Conservation (phyloP, 2,888 invertebrate species). For the Pardosa pseudoannulata region DNA sequence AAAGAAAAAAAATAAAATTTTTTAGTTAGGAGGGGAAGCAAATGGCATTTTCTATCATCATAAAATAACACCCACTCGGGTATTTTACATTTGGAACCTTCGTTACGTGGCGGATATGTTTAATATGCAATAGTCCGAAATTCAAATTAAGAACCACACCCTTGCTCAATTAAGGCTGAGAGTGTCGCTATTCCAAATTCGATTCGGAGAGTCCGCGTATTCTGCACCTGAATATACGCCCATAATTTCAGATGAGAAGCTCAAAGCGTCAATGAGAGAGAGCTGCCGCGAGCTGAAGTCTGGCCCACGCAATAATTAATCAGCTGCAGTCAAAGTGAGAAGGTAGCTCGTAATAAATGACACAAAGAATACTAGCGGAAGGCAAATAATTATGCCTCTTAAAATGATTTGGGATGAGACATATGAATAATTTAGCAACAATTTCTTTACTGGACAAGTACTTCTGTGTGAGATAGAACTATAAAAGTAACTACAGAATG, state of each 20-base stretch:
- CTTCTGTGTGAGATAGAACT: no score
- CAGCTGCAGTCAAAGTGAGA: background rate
- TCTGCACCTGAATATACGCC: conserved; percentile 5
- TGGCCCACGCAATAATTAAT: conserved; percentile 23
- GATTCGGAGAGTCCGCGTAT: background rate
- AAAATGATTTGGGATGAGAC: background rate
- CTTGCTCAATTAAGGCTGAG: conserved; percentile 2
- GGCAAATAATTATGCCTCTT: background rate
- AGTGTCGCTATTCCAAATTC: background rate
- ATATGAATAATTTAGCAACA: no score
- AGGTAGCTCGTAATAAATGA: background rate
- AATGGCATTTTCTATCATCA: background rate
- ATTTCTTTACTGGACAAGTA: no score
- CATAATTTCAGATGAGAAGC: background rate
- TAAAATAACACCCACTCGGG: background rate
- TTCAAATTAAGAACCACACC: conserved; percentile 9
- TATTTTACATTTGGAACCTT: background rate
- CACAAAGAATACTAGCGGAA: background rate
- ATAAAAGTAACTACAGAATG: no score
- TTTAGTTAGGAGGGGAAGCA: background rate
- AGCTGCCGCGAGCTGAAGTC: background rate
- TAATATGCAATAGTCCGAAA: background rate
- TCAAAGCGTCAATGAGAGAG: background rate
- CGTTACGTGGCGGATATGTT: background rate
- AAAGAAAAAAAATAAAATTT: no score